A percentile compares a stretch with the other conserved stretches of the same genome.
phyloP scores from a whole-genome alignment of 2,888 invertebrate species.

The Latheticus oryzae region DNA sequence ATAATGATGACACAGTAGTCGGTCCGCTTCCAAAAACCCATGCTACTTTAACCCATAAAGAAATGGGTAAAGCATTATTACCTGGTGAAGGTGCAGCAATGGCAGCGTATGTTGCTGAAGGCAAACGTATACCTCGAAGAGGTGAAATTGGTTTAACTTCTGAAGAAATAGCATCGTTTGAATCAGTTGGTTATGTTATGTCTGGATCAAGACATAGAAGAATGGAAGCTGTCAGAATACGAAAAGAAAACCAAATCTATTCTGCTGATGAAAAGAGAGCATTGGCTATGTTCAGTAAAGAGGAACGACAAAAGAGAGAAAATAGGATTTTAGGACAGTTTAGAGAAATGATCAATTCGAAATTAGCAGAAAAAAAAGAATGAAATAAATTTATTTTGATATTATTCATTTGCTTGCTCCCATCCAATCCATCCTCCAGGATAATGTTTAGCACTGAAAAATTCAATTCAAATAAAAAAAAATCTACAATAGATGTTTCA shows the following conservation, averaged over 20 bases:
- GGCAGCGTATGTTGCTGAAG: slow-evolving; percentile 99
- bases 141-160: slow-evolving; percentile 98
- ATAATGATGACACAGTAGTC: slow-evolving; percentile 70
- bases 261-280: slow-evolving; percentile 99
- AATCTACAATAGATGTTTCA: slow-evolving; percentile 63
- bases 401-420: neutral
- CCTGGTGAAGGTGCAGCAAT: slow-evolving; percentile 99
- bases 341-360: slow-evolving; percentile 85
- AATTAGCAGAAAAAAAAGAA: slow-evolving; percentile 71
- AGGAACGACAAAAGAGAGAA: slow-evolving; percentile 95
- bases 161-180: slow-evolving; percentile 92
- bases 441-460: slow-evolving; percentile 51
- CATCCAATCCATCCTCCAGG: slow-evolving; percentile 49
- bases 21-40: slow-evolving; percentile 78
- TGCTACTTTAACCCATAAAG: slow-evolving; percentile 78
- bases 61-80: slow-evolving; percentile 91
- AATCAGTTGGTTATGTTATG: slow-evolving; percentile 97
- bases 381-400: slow-evolving; percentile 38
- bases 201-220: slow-evolving; percentile 89
- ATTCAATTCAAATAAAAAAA: slow-evolving; percentile 16
- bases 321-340: slow-evolving; percentile 96
- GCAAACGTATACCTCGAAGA: slow-evolving; percentile 96
- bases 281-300: slow-evolving; percentile 97
- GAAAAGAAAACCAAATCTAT: slow-evolving; percentile 99
- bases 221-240: slow-evolving; percentile 99